Percentiles rank a stretch among this genome's conserved stretches.
Evolutionary conservation across 2,113 vertebrate species (phyloP).

Genomic region (Perca flavescens): DNA sequence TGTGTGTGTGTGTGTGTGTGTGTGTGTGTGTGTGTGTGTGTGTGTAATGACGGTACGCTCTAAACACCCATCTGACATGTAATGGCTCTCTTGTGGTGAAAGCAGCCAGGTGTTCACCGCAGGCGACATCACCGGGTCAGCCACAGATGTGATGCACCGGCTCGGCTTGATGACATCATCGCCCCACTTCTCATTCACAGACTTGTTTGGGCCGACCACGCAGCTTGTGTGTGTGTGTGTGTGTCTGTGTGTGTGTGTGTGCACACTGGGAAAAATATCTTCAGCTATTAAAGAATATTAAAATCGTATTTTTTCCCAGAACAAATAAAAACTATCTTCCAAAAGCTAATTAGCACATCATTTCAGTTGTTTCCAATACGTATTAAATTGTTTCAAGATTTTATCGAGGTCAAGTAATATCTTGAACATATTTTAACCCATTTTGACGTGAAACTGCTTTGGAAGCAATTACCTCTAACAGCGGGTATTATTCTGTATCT

Average conservation of each 20-base stretch:
- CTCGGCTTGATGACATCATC: conserved; percentile 75
- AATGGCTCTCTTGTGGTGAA: conserved; percentile 73
- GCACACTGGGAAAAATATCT: not conserved
- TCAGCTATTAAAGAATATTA: conserved; percentile 25
- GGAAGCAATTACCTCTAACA: conserved; percentile 31
- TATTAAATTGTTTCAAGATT: conserved; percentile 46
- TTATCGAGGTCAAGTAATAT: conserved; percentile 25
- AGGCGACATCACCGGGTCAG: conserved; percentile 66
- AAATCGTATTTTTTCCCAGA: conserved; percentile 38
- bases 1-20: conserved; percentile 15
- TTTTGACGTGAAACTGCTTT: conserved; percentile 28
- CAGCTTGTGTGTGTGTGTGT: conserved; percentile 20
- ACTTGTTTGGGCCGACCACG: not conserved
- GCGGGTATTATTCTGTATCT: conserved; percentile 32
- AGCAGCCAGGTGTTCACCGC: conserved; percentile 78
- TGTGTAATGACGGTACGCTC: conserved; percentile 4
- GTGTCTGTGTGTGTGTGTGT: conserved; percentile 8
- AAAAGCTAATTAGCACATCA: conserved; percentile 45
- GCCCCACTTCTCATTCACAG: conserved; percentile 22
- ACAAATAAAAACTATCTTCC: conserved; percentile 34
- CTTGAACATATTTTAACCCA: conserved; percentile 25
- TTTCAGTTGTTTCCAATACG: conserved; percentile 32
- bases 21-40: conserved; percentile 3
- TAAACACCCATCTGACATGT: conserved; percentile 67
- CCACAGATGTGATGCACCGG: conserved; percentile 60